Evolutionary conservation across 2,888 invertebrate species (phyloP).

Genomic region (Orthosia incerta): DNA sequence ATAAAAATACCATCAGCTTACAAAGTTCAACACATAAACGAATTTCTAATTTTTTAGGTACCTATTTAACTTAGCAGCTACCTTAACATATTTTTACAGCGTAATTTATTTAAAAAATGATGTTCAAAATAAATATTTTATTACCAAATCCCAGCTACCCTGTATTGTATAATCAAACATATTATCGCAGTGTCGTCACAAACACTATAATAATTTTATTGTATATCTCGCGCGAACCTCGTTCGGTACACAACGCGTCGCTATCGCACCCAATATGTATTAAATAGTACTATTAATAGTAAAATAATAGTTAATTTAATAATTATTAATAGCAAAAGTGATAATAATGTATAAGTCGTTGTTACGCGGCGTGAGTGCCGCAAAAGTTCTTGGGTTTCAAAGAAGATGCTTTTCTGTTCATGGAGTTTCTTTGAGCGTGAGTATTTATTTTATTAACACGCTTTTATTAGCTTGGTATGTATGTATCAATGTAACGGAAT

Average conservation of each 20-base stretch:
- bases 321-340: constrained; percentile 44
- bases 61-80: background rate
- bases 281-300: constrained; percentile 40
- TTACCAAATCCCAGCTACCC: constrained; percentile 42
- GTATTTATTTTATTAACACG: constrained; percentile 55
- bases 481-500: no score
- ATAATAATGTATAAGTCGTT: constrained; percentile 79
- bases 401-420: constrained; percentile 79
- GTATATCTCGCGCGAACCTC: constrained; percentile 66
- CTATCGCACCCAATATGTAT: constrained; percentile 55
- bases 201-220: constrained; percentile 69
- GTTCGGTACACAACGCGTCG: constrained; percentile 69
- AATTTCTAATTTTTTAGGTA: no score
- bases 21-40: no score
- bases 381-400: constrained; percentile 64
- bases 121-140: background rate
- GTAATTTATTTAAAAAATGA: background rate
- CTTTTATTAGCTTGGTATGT: no score
- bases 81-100: background rate
- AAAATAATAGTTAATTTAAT: constrained; percentile 23
- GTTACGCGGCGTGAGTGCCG: constrained; percentile 69
- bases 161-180: constrained; percentile 65
- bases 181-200: constrained; percentile 73
- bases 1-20: no score
- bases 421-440: constrained; percentile 75